These are phyloP conservation scores for Eubasilissa splendida DNA, from an alignment of 2,888 invertebrate genomes.

Conservation along the genomic window DNA sequence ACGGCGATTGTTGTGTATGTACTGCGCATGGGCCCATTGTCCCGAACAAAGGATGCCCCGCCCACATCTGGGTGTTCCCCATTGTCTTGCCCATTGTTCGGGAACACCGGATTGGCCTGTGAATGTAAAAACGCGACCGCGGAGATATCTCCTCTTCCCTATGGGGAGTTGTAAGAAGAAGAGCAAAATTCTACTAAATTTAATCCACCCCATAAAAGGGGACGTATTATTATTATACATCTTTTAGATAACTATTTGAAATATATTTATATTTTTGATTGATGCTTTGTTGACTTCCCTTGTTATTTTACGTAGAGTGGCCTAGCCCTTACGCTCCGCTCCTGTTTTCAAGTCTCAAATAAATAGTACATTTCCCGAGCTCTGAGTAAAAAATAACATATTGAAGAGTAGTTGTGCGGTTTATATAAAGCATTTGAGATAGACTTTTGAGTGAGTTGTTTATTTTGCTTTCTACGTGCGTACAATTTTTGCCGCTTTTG, in stretches of 20 bases:
- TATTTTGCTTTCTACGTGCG: not conserved
- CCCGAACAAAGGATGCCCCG: conserved; percentile 52
- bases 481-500: not conserved
- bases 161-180: not conserved
- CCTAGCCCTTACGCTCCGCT: conserved; percentile 7
- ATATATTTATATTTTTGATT: not conserved
- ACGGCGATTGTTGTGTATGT: conserved; percentile 27
- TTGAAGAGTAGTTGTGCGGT: not conserved
- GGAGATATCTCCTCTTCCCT: conserved; percentile 41
- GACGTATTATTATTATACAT: not conserved
- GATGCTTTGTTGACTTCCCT: not conserved
- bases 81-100: conserved; percentile 56
- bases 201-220: not conserved
- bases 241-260: not conserved
- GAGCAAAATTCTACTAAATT: not conserved
- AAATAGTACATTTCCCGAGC: not conserved
- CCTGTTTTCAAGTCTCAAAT: not conserved
- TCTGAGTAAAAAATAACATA: not conserved
- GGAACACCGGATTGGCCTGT: conserved; percentile 57
- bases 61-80: conserved; percentile 51
- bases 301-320: not conserved
- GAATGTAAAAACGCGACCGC: conserved; percentile 37
- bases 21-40: conserved; percentile 54
- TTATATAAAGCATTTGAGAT: not conserved
- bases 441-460: not conserved